Conservation (phyloP, 30 jellyfish, hydroid and myxozoan species). For the Hydractinia symbiolongicarpus region DNA sequence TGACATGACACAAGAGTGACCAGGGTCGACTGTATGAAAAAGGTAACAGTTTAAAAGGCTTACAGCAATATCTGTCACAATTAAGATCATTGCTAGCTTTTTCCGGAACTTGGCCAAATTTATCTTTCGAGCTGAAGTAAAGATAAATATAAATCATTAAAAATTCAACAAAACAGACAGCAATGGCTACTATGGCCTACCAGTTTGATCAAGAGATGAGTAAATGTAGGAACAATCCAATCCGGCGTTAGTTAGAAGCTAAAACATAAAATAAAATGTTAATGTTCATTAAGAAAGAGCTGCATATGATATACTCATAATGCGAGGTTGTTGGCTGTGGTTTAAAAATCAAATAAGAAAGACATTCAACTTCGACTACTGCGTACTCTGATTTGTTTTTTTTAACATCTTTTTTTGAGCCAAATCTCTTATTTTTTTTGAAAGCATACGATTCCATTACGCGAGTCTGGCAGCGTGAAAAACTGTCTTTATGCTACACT, state of each 20-base stretch:
- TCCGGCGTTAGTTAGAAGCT: constrained; percentile 64
- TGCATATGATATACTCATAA: no score
- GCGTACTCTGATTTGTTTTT: no score
- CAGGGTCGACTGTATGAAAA: no score
- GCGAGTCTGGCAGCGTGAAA: no score
- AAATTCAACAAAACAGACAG: neutral
- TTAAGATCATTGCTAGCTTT: constrained; percentile 61
- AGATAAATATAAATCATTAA: neutral
- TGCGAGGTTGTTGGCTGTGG: no score
- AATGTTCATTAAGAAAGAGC: no score
- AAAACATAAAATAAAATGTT: neutral
- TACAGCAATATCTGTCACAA: constrained; percentile 97
- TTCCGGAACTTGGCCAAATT: constrained; percentile 87
- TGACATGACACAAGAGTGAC: neutral
- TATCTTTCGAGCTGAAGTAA: constrained; percentile 73
- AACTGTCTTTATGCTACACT: no score
- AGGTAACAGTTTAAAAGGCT: constrained; percentile 11
- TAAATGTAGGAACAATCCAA: constrained; percentile 69
- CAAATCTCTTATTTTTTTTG: no score
- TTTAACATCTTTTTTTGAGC: no score
- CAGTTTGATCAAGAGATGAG: constrained; percentile 89
- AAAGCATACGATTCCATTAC: no score
- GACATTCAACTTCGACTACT: no score
- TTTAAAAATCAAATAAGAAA: no score
- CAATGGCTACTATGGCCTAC: constrained; percentile 19